Evolutionary conservation across 1,140 invertebrate genomes (phyloP).

Genomic region (Parapsyche elsis): DNA sequence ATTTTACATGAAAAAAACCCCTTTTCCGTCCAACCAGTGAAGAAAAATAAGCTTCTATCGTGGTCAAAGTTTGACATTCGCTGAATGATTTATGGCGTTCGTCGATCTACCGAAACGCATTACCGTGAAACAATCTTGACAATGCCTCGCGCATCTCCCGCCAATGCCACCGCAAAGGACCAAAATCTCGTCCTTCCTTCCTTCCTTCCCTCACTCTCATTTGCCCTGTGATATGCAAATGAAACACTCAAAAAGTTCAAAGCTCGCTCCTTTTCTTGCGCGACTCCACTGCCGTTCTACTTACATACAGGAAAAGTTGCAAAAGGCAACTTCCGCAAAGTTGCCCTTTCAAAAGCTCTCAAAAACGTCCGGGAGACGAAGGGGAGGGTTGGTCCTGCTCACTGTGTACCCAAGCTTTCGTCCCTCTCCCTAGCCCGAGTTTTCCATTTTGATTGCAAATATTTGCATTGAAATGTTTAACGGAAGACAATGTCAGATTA

Average conservation of each 20-base stretch:
- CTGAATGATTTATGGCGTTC: slow-evolving; percentile 53
- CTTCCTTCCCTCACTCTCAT: slow-evolving; percentile 39
- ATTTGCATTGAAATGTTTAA: slow-evolving; percentile 47
- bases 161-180: neutral
- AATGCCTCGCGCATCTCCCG: slow-evolving; percentile 23
- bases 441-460: slow-evolving; percentile 46
- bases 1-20: neutral
- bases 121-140: slow-evolving; percentile 47
- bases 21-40: neutral
- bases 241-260: slow-evolving; percentile 42
- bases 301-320: slow-evolving; percentile 41
- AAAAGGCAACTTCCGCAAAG: slow-evolving; percentile 39
- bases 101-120: slow-evolving; percentile 45
- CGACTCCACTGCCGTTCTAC: neutral
- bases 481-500: slow-evolving; percentile 30
- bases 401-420: neutral
- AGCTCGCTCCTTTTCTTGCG: slow-evolving; percentile 30
- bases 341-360: slow-evolving; percentile 36
- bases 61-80: slow-evolving; percentile 1
- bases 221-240: slow-evolving; percentile 53
- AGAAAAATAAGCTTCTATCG: too few species aligned
- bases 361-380: neutral
- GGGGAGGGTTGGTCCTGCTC: too few species aligned
- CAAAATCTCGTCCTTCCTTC: slow-evolving; percentile 29
- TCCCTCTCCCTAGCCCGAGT: neutral